phyloP scores from a whole-genome alignment of 2,113 vertebrate species.

The Sebastes fasciatus region DNA sequence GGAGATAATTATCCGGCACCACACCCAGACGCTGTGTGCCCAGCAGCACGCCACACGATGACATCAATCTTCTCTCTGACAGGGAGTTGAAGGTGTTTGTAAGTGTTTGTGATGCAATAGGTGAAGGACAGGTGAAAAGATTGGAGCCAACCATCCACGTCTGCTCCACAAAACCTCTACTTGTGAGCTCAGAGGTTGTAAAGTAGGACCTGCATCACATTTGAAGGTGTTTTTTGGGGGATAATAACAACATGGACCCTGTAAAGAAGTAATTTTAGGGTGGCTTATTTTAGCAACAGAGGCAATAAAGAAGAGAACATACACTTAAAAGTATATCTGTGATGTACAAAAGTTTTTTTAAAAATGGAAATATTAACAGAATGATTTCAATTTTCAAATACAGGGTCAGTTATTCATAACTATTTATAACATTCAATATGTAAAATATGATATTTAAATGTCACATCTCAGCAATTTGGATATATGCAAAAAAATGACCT shows the following conservation, averaged over 20 bases:
- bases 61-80: conserved; percentile 50
- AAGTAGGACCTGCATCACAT: neutral
- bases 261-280: neutral
- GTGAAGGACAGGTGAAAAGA: conserved; percentile 43
- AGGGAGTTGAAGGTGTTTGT: conserved; percentile 13
- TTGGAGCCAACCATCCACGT: neutral
- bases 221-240: neutral
- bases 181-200: neutral
- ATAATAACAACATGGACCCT: neutral
- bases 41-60: conserved; percentile 44
- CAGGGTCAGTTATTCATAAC: neutral
- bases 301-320: neutral
- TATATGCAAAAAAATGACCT: neutral
- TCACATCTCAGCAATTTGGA: neutral
- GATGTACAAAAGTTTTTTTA: neutral
- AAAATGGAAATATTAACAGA: neutral
- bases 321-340: neutral
- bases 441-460: conserved; percentile 1
- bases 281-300: neutral
- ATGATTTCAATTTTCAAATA: neutral
- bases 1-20: conserved; percentile 65
- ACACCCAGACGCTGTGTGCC: conserved; percentile 55
- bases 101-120: neutral
- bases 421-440: neutral
- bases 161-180: neutral